A percentile compares a stretch with the other conserved stretches of the same genome.
Evolutionary conservation across 2,888 invertebrate species (phyloP).

Genomic region (Automeris io): DNA sequence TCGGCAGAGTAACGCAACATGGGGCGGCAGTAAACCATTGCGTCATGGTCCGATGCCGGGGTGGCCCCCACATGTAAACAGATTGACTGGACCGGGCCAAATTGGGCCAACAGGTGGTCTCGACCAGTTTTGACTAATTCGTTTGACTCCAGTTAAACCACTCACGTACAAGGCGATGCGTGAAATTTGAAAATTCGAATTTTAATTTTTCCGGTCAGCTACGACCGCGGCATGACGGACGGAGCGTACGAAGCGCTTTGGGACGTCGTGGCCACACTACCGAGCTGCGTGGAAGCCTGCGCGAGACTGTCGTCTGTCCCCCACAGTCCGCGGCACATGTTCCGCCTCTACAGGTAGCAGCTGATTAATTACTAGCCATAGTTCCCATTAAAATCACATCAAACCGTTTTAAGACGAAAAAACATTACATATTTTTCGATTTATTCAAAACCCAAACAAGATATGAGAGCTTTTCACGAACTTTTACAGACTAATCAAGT

Average conservation of each 20-base stretch:
- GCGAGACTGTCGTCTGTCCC: conserved; percentile 58
- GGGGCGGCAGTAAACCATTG: conserved; percentile 63
- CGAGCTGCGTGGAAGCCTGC: conserved; percentile 68
- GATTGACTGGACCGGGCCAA: conserved; percentile 60
- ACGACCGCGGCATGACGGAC: conserved; percentile 28
- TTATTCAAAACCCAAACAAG: too few relatives aligned
- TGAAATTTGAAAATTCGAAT: conserved; percentile 12
- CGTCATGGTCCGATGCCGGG: conserved; percentile 50
- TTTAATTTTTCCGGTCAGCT: conserved; percentile 23
- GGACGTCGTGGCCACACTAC: conserved; percentile 48
- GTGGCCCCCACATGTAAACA: conserved; percentile 69
- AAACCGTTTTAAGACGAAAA: too few relatives aligned
- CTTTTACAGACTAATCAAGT: too few relatives aligned
- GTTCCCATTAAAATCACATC: too few relatives aligned
- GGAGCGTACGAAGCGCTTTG: conserved; percentile 39
- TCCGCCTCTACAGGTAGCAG: conserved; percentile 65
- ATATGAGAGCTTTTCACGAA: too few relatives aligned
- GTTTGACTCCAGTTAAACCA: background rate
- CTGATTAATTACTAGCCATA: conserved; percentile 44
- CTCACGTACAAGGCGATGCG: background rate
- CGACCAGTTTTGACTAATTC: conserved; percentile 17
- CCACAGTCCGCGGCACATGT: conserved; percentile 38
- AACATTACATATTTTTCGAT: too few relatives aligned
- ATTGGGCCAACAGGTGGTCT: conserved; percentile 69
- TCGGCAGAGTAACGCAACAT: conserved; percentile 63